Evolutionary conservation across 2,797 vertebrate species (phyloP), one percentile per base, ranked within the genome.

Genomic region (Fistularia commersonii): DNA sequence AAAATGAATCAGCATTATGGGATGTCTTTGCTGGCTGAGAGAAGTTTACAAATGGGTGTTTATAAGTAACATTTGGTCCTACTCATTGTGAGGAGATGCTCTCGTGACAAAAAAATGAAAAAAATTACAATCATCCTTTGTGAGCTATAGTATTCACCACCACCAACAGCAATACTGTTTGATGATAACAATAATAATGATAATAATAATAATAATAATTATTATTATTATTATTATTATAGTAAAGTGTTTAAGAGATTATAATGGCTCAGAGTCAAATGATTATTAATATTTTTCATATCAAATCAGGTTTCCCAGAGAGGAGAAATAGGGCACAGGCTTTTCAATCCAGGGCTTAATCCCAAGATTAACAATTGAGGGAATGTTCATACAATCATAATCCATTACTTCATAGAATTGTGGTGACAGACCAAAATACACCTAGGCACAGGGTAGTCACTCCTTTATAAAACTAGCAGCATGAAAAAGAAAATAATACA

Each of bases 211-310:
- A 23, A 23, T 23, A 23, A 23, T 23, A 23, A 23, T 23, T 2
- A 23, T 23, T 2, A 23, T 23, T 2, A 23, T 23, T 7, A 15
- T 37, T 15, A 7, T 0, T 14, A 7, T n/a, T 5, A 38, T 31
- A 11, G 6, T 48, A 10, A 9, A 12, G 8, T 8, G 15, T 2
- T 37, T 55, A 51, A 60, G 37, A 45, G 47, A 70, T 57, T 52
- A 73, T 54, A 66, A 44, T 8, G 9, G 58, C 54, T 72, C 65
- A 57, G 66, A 63, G 58, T 65, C 45, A 56, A 51, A 56, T 72
- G 54, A 62, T 84, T 80, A 81, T 79, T 80, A 77, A 77, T 80
- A 74, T 70, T 83, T 81, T 68, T 4, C 15, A 79, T 79, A 82
- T 82, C 60, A 83, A 83, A 84, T 86, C 74, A 82, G 80, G 66